Percentiles rank a stretch among this genome's conserved stretches.
phyloP scores from a whole-genome alignment of 2,797 vertebrate genomes.

The Karalla daura region DNA sequence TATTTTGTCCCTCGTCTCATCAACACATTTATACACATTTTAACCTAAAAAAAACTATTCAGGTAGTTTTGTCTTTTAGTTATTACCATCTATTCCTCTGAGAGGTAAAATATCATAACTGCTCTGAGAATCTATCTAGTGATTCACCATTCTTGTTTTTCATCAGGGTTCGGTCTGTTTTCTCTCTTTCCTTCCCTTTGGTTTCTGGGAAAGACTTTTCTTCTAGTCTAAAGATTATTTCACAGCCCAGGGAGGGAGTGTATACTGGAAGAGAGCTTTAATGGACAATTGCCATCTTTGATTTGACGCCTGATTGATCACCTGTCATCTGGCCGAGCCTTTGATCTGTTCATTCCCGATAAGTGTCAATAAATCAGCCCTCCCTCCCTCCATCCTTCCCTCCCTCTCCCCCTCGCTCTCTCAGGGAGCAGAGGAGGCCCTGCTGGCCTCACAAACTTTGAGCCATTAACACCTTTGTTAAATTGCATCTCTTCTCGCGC shows the following conservation, averaged over 20 bases:
- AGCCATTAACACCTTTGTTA: slow-evolving; percentile 74
- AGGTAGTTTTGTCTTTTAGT: background rate
- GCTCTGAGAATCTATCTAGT: background rate
- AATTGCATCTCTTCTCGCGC: slow-evolving; percentile 43
- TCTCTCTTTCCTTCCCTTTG: slow-evolving; percentile 27
- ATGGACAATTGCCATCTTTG: slow-evolving; percentile 94
- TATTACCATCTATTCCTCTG: background rate
- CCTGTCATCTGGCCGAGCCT: slow-evolving; percentile 87
- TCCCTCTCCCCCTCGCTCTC: background rate
- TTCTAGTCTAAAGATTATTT: slow-evolving; percentile 69
- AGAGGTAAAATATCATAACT: background rate
- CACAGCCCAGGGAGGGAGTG: slow-evolving; percentile 67
- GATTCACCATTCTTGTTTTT: slow-evolving; percentile 17
- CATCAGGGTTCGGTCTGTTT: slow-evolving; percentile 19
- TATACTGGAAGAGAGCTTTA: slow-evolving; percentile 87
- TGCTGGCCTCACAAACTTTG: slow-evolving; percentile 83
- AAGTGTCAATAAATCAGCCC: slow-evolving; percentile 97
- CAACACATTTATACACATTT: background rate
- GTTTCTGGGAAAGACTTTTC: slow-evolving; percentile 63
- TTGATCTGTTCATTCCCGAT: slow-evolving; percentile 91
- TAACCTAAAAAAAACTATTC: background rate
- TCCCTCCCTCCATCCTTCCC: slow-evolving; percentile 74
- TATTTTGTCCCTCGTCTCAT: background rate
- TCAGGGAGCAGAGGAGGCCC: slow-evolving; percentile 81
- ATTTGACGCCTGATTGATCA: slow-evolving; percentile 98